A percentile compares a stretch with the other conserved stretches of the same genome.
Evolutionary conservation across 2,888 invertebrate genomes (phyloP).

Genomic region (Callosobruchus maculatus): DNA sequence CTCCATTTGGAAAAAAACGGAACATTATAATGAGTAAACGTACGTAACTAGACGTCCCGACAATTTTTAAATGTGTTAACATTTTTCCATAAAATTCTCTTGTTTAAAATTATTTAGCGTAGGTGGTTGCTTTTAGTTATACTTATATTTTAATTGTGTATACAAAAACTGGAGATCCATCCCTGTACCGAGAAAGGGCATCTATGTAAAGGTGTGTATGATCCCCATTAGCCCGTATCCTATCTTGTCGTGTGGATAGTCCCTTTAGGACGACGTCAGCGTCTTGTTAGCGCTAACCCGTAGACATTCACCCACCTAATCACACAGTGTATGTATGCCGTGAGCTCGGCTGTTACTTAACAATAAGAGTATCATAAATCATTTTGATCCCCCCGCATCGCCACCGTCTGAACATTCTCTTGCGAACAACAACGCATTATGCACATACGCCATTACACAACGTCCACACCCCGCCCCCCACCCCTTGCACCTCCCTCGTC

Average conservation of each 20-base stretch:
- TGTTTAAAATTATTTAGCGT: no score
- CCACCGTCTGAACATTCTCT: not conserved
- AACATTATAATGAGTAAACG: no score
- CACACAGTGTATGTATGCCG: not conserved
- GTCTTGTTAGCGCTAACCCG: constrained; percentile 26
- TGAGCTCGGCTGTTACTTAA: constrained; percentile 20
- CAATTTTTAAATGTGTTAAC: no score
- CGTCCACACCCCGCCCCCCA: not conserved
- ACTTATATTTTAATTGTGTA: no score
- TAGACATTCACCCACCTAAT: constrained; percentile 27
- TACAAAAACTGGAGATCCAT: no score
- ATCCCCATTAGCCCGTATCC: not conserved
- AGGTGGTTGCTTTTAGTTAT: no score
- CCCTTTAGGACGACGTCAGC: not conserved
- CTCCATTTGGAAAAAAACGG: no score
- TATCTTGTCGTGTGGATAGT: no score
- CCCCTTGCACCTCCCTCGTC: not conserved
- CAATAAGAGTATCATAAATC: constrained; percentile 40
- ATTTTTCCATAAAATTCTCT: no score
- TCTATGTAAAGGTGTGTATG: not conserved
- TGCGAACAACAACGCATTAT: constrained; percentile 25
- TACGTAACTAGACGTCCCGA: no score
- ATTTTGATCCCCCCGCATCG: constrained; percentile 29
- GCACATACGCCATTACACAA: not conserved
- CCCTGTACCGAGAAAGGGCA: not conserved